Percentiles rank a stretch among this genome's conserved stretches.
phyloP scores from a whole-genome alignment of 2,113 vertebrate species.

The Emydocephalus ijimae region DNA sequence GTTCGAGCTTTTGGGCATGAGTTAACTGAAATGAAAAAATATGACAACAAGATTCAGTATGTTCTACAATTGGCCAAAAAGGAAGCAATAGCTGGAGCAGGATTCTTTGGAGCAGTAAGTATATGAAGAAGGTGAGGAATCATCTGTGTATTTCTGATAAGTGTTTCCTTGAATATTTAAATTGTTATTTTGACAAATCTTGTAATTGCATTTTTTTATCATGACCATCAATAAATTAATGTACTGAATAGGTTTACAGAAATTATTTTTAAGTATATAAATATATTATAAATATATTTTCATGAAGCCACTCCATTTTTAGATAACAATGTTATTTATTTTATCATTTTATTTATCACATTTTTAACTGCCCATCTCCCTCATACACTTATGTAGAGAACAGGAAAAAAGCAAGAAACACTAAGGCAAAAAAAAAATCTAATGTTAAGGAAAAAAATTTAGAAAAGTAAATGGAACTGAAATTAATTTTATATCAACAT shows the following conservation, averaged over 20 bases:
- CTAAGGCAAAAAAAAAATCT: background rate
- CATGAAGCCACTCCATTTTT: background rate
- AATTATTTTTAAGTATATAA: background rate
- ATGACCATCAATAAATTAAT: conserved; percentile 9
- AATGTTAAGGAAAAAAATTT: background rate
- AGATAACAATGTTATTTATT: background rate
- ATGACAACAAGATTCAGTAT: conserved; percentile 72
- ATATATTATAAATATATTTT: background rate
- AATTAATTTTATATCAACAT: background rate
- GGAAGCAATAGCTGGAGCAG: conserved; percentile 81
- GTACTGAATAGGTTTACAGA: background rate
- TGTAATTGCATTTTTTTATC: background rate
- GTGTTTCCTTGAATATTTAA: background rate
- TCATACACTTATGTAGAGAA: background rate
- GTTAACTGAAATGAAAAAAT: conserved; percentile 79
- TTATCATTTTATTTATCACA: background rate
- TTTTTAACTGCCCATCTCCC: background rate
- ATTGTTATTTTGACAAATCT: background rate
- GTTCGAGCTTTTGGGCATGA: conserved; percentile 95
- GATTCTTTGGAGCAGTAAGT: conserved; percentile 93
- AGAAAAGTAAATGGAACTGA: background rate
- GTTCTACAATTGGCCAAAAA: conserved; percentile 83
- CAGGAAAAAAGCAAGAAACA: background rate
- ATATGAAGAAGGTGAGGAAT: conserved; percentile 24
- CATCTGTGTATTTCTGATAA: background rate